Percentiles rank a stretch among this genome's conserved stretches.
phyloP scores from a whole-genome alignment of 2,888 invertebrate species.

The Pammene aurita region DNA sequence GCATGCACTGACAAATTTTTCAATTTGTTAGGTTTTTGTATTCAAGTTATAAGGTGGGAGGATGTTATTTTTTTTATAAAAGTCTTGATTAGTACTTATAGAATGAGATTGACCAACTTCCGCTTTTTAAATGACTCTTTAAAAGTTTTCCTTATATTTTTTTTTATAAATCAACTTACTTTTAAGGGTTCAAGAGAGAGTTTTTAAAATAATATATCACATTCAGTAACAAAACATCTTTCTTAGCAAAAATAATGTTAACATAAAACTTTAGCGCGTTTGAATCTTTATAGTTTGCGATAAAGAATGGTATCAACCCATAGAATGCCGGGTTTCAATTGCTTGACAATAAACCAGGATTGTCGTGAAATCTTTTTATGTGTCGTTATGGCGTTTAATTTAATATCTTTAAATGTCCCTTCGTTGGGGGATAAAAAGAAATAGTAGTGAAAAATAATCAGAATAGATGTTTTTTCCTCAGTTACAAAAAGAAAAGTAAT shows the following conservation, averaged over 20 bases:
- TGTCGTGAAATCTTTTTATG: conserved; percentile 40
- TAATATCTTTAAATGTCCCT: conserved; percentile 26
- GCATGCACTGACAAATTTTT: not conserved
- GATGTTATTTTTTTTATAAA: too few relatives aligned
- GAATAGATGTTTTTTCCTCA: not conserved
- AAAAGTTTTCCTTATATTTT: too few relatives aligned
- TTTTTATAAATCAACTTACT: too few relatives aligned
- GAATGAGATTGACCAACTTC: too few relatives aligned
- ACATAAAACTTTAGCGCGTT: conserved; percentile 4
- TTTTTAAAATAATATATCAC: too few relatives aligned
- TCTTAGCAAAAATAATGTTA: too few relatives aligned
- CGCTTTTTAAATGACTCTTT: too few relatives aligned
- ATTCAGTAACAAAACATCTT: too few relatives aligned
- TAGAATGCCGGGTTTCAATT: conserved; percentile 42
- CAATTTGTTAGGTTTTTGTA: too few relatives aligned
- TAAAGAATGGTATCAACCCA: conserved; percentile 31
- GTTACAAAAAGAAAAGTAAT: not conserved
- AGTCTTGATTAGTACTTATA: too few relatives aligned
- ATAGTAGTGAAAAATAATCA: not conserved
- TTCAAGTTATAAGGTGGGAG: too few relatives aligned
- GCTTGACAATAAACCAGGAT: conserved; percentile 40
- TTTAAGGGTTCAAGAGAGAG: too few relatives aligned
- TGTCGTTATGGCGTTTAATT: conserved; percentile 33
- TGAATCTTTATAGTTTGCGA: conserved; percentile 41
- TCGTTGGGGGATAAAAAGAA: not conserved